These are phyloP conservation scores for Peromyscus polionotus DNA, from an alignment of 2,113 vertebrate genomes.

Conservation along the genomic window DNA sequence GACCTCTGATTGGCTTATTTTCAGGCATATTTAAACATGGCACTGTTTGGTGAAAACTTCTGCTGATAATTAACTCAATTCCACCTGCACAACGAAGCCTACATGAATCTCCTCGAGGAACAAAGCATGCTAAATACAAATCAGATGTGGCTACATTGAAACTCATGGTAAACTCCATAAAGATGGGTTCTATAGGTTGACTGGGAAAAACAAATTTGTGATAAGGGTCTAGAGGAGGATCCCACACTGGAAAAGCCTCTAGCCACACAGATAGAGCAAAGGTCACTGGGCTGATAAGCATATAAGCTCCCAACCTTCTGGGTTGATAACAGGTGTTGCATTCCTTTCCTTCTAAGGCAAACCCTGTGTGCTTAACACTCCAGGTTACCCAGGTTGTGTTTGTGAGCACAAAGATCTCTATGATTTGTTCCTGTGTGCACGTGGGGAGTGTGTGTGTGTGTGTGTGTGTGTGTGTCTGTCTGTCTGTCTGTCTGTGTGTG, in stretches of 20 bases:
- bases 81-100: neutral
- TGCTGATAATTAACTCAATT: neutral
- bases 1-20: neutral
- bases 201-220: neutral
- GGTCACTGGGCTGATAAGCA: no score
- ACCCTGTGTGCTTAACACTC: neutral
- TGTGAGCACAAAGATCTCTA: no score
- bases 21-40: neutral
- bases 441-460: no score
- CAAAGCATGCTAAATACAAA: neutral
- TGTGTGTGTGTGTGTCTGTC: no score
- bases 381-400: no score
- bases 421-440: no score
- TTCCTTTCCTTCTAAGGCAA: neutral
- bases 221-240: neutral
- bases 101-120: neutral
- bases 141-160: neutral
- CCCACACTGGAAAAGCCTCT: neutral
- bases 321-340: neutral
- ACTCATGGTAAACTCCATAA: neutral
- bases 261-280: neutral
- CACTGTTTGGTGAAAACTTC: neutral
- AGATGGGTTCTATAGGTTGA: neutral
- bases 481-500: no score
- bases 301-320: neutral